Conservation (phyloP, 2,888 invertebrate genomes). For the Cryptops parisi region DNA sequence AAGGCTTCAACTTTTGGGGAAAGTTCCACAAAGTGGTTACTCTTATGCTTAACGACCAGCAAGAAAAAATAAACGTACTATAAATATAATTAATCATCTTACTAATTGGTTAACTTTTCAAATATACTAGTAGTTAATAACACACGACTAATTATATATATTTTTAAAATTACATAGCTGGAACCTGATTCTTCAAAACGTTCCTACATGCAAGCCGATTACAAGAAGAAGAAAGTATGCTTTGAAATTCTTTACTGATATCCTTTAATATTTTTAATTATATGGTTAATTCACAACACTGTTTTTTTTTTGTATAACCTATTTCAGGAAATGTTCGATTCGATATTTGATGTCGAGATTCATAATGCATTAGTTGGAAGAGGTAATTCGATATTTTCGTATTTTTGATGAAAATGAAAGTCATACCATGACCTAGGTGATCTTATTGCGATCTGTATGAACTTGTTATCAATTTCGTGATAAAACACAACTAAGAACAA, state of each 20-base stretch:
- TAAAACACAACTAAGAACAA: not conserved
- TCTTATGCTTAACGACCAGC: conserved; percentile 52
- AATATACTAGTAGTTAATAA: too few species aligned
- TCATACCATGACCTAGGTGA: too few species aligned
- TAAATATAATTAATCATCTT: conserved; percentile 9
- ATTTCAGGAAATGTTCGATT: conserved; percentile 65
- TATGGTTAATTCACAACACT: conserved; percentile 2
- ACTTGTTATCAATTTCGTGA: not conserved
- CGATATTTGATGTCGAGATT: conserved; percentile 69
- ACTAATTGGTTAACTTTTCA: too few species aligned
- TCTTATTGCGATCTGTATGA: too few species aligned
- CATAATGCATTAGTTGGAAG: conserved; percentile 70
- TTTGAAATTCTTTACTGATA: not conserved
- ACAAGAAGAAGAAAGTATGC: conserved; percentile 48
- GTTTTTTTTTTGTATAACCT: conserved; percentile 7
- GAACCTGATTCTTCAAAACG: conserved; percentile 47
- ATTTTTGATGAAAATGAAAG: too few species aligned
- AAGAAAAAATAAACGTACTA: conserved; percentile 44
- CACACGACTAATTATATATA: not conserved
- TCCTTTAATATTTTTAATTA: not conserved
- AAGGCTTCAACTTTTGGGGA: conserved; percentile 85
- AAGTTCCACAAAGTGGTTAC: conserved; percentile 52
- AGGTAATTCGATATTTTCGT: too few species aligned
- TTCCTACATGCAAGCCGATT: conserved; percentile 51
- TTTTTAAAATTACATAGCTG: conserved; percentile 31